Evolutionary conservation across 2,888 invertebrate genomes (phyloP).

Genomic region (Bombyx huttoni): DNA sequence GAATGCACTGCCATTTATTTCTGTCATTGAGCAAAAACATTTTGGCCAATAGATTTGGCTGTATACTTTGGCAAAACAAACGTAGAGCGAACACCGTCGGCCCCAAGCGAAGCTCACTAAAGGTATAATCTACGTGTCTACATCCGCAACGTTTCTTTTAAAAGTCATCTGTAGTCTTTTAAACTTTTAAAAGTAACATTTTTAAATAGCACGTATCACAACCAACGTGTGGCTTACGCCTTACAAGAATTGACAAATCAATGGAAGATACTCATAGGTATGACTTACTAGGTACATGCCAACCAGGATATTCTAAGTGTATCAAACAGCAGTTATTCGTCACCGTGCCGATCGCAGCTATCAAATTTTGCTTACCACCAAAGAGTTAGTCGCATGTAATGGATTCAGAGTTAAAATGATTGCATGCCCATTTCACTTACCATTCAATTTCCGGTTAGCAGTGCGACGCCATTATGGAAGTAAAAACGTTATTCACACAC

Average conservation of each 20-base stretch:
- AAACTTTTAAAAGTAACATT: conserved; percentile 25
- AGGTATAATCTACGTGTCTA: conserved; percentile 64
- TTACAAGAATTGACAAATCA: conserved; percentile 57
- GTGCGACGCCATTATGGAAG: not conserved
- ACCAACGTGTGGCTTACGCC: conserved; percentile 65
- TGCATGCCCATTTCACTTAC: conserved; percentile 18
- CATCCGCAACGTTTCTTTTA: conserved; percentile 42
- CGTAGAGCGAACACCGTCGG: conserved; percentile 54
- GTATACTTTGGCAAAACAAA: conserved; percentile 46
- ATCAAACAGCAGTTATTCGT: not conserved
- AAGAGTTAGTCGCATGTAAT: conserved; percentile 6
- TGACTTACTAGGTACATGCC: conserved; percentile 60
- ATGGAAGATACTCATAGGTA: conserved; percentile 45
- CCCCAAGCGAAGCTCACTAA: conserved; percentile 63
- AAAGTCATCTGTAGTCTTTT: conserved; percentile 13
- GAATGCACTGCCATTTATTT: conserved; percentile 4
- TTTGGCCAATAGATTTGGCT: conserved; percentile 51
- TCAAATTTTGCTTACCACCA: too few species aligned
- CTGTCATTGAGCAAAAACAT: conserved; percentile 40
- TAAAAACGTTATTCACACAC: conserved; percentile 16
- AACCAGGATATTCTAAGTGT: conserved; percentile 32
- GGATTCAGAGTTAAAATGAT: conserved; percentile 20
- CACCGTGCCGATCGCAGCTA: too few species aligned
- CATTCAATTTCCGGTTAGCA: conserved; percentile 8
- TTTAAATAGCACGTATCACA: conserved; percentile 65